Evolutionary conservation across 2,888 invertebrate species (phyloP).

Genomic region (Hyposoter didymator): DNA sequence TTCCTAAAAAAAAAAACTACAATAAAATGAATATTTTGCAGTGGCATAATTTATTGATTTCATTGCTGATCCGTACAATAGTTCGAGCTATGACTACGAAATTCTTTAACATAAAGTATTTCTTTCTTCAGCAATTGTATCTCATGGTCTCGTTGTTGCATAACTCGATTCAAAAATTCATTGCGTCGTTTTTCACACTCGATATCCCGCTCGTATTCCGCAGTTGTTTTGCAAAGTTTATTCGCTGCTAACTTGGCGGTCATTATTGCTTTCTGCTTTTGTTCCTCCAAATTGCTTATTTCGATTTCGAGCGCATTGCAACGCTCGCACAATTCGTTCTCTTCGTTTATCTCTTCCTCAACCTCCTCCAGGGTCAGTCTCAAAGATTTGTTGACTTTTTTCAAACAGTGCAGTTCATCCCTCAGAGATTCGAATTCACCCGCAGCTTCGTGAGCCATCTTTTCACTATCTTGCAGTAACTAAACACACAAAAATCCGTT

Average conservation of each 20-base stretch:
- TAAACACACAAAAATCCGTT: conserved; percentile 47
- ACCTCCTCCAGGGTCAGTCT: conserved; percentile 66
- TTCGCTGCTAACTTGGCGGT: conserved; percentile 74
- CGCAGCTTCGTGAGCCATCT: conserved; percentile 74
- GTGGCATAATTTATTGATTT: neutral
- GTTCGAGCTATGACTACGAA: conserved; percentile 43
- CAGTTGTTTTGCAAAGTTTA: conserved; percentile 69
- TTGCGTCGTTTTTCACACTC: conserved; percentile 68
- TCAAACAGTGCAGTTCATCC: conserved; percentile 72
- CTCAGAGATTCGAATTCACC: conserved; percentile 74
- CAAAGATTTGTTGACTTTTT: conserved; percentile 70
- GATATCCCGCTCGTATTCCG: conserved; percentile 70
- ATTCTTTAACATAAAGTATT: conserved; percentile 62
- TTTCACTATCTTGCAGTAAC: conserved; percentile 76
- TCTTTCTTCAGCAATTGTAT: conserved; percentile 72
- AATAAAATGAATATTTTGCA: neutral
- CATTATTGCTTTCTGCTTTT: conserved; percentile 72
- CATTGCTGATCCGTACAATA: conserved; percentile 47
- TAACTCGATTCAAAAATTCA: conserved; percentile 60
- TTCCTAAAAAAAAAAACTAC: too few relatives aligned
- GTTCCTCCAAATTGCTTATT: conserved; percentile 67
- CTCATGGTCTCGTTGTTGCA: conserved; percentile 70
- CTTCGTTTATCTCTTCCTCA: conserved; percentile 63
- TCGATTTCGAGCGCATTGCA: conserved; percentile 68
- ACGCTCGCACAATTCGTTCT: conserved; percentile 66